Evolutionary conservation across 2,888 invertebrate species (phyloP), one percentile per base, ranked within the genome.

Genomic region (Imbricaverruca yamaguchii): DNA sequence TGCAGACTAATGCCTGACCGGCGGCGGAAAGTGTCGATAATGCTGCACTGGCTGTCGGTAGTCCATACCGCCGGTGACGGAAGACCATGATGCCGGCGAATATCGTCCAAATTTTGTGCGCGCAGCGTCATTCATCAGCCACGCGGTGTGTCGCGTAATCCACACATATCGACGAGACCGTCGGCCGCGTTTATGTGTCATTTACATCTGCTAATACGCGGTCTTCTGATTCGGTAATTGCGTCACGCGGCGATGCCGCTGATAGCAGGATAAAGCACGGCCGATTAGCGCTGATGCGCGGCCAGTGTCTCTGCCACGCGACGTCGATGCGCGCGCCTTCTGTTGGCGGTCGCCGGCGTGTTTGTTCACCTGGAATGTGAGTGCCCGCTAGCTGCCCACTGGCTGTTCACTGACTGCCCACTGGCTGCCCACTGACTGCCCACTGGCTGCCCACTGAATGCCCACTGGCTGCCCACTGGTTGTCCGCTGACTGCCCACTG

Each of bases 121-220:
- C 39, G 69, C 39, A 69, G 69, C 69, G 15, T 69, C 69, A 15
- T 69, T 23, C 69, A 69, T 69, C 69, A 69, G 69, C 13, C 39
- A 15, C 13, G 15, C 39, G 69, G 23, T 23, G 6, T 25, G 23
- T 25, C 69, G 69, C 39, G 23, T 69, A 69, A 69, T 69, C 39
- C 69, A 15, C 69, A 69, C 69, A 12, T 39, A 69, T 39, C 15
- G 69, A 69, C 39, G 69, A 15, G 12, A 15, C 69, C 69, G 39
- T 39, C 69, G 25, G 39, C 25, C 39, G 25, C 69, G 69, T 69
- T 69, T 69, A 39, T 69, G 69, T 69, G 39, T 69, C 69, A 69
- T 69, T 69, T 69, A 69, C 69, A 69, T 69, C 69, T 69, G 69
- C 39, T 69, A 69, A 69, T 69, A 39, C 39, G 69, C 39, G 69